Percentiles rank a stretch among this genome's conserved stretches.
Conservation (phyloP, 2,888 invertebrate species). For the Pseudeuparius sepicola region DNA sequence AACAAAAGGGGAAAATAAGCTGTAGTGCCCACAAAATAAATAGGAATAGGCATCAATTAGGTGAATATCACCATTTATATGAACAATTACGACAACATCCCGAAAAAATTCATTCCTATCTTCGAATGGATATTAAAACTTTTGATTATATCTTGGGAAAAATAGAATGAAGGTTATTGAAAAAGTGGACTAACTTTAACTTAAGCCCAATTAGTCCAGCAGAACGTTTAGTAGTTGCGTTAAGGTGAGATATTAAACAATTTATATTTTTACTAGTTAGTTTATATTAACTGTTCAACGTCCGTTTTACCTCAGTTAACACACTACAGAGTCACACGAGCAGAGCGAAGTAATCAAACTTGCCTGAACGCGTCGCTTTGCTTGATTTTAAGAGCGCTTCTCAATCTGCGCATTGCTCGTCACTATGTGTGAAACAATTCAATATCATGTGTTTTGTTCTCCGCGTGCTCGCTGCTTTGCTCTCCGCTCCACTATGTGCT, state of each 20-base stretch:
- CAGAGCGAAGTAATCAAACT: constrained; percentile 2
- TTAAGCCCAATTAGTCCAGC: too few relatives aligned
- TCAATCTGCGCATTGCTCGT: constrained; percentile 2
- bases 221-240: too few relatives aligned
- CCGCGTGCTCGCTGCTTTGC: too few relatives aligned
- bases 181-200: too few relatives aligned
- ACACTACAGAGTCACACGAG: background rate
- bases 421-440: constrained; percentile 2
- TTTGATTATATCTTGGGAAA: constrained; percentile 1
- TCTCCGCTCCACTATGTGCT: too few relatives aligned
- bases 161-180: background rate
- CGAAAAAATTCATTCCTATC: constrained; percentile 1
- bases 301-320: constrained; percentile 1
- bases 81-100: constrained; percentile 1
- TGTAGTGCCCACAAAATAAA: too few relatives aligned
- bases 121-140: constrained; percentile 2
- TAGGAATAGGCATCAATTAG: too few relatives aligned
- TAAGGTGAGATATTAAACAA: too few relatives aligned
- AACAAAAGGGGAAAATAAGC: too few relatives aligned
- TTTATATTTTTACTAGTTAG: too few relatives aligned
- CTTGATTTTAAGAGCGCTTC: constrained; percentile 1
- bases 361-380: constrained; percentile 3
- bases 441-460: background rate
- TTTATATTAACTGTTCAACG: constrained; percentile 2
- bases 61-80: too few relatives aligned